Evolutionary conservation across 2,888 invertebrate species (phyloP), one percentile per base, ranked within the genome.

Genomic region (Drosophila algonquin): DNA sequence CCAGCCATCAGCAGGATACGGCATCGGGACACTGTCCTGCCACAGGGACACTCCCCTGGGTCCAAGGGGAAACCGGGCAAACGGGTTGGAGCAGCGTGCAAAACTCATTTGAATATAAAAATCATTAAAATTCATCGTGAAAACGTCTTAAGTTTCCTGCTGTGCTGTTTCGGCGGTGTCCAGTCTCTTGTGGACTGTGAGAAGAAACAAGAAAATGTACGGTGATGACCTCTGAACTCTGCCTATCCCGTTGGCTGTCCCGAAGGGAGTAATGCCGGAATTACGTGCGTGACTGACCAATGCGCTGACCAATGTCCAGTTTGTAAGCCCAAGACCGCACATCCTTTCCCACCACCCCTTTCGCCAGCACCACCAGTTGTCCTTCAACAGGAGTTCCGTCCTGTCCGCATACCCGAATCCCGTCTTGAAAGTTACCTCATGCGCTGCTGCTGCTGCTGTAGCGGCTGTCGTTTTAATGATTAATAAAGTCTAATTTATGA

Each of bases 251-350:
- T 78, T 81, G 78, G 75, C 54, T 6, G 61, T 76, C 63, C 76
- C 73, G 54, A 54, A 59, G 59, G 57, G 70, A 65, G 63, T 82
- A 67, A 73, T 78, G 59, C 58, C 62, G 68, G 76, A 79, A 81
- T 90, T 90, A 90, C 71, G 86, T 90, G 89, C 90, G 84, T 90
- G 90, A 90, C 85, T 91, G 90, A 89, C 91, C 91, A 91, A 90
- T 91, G 76, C 79, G 87, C 80, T 89, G 88, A 80, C 90, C 89
- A 90, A 81, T 87, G 85, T 80, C 89, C 88, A 79, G 80, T 77
- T 81, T 80, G 79, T 81, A 81, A 78, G 75, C 73, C 76, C 81
- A 73, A 80, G 82, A 63, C 79, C 64, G 74, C 75, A 61, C 55
- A 87, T 79, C 77, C 79, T 80, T 88, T 73, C 30, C 74, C 76